Conservation (phyloP, 2,113 vertebrate genomes). For the Lycaon pictus region DNA sequence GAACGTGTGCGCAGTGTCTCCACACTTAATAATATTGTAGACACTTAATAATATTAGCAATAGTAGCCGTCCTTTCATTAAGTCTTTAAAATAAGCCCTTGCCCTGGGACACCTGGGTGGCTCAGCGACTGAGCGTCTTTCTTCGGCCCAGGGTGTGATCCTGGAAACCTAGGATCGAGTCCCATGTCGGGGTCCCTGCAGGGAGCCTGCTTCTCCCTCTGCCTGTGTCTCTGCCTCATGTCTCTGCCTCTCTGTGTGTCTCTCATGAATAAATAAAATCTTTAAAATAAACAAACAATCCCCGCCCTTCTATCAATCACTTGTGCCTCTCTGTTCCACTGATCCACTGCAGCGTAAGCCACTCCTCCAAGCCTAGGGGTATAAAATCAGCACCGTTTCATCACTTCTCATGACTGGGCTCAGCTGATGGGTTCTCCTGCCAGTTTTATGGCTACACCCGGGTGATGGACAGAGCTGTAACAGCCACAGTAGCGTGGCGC, state of each 20-base stretch:
- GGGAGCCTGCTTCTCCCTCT: no score
- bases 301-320: not conserved
- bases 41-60: not conserved
- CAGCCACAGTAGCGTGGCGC: not conserved
- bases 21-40: no score
- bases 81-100: not conserved
- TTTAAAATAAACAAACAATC: no score
- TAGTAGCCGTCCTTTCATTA: no score
- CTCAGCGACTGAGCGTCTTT: no score
- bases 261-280: no score
- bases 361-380: not conserved
- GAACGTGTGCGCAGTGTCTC: not conserved
- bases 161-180: no score
- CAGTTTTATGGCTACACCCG: not conserved
- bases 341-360: not conserved
- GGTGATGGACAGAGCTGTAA: fast-evolving
- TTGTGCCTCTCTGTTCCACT: not conserved
- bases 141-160: no score
- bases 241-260: no score
- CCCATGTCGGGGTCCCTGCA: no score
- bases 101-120: no score
- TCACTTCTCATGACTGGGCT: not conserved
- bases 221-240: no score
- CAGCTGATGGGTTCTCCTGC: not conserved
- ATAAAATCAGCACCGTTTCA: not conserved